Evolutionary conservation across 2,113 vertebrate genomes (phyloP).

Genomic region (Lamprologus lemairii): DNA sequence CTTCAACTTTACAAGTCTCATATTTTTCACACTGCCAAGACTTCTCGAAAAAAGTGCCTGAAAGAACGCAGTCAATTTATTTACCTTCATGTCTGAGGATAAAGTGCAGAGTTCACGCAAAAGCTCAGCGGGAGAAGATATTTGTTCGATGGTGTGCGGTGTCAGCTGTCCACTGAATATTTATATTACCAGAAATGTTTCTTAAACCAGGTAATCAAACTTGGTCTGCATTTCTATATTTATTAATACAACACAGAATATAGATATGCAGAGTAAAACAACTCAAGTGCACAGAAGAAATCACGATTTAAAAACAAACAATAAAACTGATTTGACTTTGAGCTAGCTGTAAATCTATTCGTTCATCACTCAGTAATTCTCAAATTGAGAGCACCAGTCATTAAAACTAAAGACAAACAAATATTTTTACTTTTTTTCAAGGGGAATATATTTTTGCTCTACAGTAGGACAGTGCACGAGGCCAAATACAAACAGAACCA

Average conservation of each 20-base stretch:
- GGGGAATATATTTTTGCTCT: neutral
- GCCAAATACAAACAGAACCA: neutral
- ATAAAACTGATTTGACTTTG: neutral
- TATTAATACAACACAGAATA: neutral
- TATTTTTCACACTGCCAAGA: neutral
- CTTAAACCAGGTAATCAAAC: neutral
- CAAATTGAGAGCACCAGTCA: neutral
- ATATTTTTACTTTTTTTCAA: neutral
- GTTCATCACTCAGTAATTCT: neutral
- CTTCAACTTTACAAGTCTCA: neutral
- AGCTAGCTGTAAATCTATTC: neutral
- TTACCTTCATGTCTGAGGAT: rapidly evolving
- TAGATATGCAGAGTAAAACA: neutral
- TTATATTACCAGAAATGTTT: neutral
- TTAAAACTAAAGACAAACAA: neutral
- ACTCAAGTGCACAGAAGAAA: neutral
- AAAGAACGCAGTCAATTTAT: neutral
- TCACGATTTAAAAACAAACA: neutral
- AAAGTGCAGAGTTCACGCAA: neutral
- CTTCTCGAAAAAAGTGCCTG: neutral
- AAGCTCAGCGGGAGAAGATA: neutral
- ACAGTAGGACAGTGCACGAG: neutral
- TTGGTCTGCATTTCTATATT: neutral
- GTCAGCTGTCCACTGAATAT: neutral
- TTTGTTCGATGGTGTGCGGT: neutral